Evolutionary conservation across 2,888 invertebrate genomes (phyloP).

Genomic region (Machimus atricapillus): DNA sequence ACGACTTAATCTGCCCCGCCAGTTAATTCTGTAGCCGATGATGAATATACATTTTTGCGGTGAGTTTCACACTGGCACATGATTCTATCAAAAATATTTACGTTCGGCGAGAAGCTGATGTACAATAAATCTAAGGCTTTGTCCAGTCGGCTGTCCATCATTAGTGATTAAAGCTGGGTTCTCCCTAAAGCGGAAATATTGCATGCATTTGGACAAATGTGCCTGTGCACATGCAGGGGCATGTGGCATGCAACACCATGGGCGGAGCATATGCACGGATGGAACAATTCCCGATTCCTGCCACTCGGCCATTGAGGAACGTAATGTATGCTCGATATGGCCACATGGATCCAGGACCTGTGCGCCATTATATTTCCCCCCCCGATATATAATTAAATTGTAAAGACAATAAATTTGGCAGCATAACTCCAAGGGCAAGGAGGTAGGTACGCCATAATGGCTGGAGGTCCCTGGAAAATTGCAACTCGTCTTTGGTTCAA

Average conservation of each 20-base stretch:
- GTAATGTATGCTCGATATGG: background rate
- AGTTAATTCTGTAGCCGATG: background rate
- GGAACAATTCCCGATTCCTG: background rate
- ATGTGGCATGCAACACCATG: background rate
- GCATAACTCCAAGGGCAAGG: constrained; percentile 22
- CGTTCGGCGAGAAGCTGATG: background rate
- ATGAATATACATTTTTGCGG: background rate
- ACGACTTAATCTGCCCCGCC: background rate
- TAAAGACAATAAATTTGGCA: constrained; percentile 19
- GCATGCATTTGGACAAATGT: constrained; percentile 13
- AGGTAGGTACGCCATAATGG: background rate
- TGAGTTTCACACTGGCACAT: background rate
- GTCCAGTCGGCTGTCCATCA: constrained; percentile 18
- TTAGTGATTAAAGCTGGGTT: constrained; percentile 12
- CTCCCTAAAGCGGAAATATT: background rate
- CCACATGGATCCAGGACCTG: background rate
- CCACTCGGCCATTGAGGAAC: background rate
- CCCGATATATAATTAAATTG: constrained; percentile 27
- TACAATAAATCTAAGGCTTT: background rate
- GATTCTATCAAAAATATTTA: background rate
- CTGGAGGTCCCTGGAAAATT: background rate
- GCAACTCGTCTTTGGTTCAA: background rate
- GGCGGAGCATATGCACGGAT: background rate
- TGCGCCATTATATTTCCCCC: constrained; percentile 14
- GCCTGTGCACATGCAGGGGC: background rate